Base-by-base conservation (phyloP, 1,140 invertebrate species). In the Mya arenaria region DNA sequence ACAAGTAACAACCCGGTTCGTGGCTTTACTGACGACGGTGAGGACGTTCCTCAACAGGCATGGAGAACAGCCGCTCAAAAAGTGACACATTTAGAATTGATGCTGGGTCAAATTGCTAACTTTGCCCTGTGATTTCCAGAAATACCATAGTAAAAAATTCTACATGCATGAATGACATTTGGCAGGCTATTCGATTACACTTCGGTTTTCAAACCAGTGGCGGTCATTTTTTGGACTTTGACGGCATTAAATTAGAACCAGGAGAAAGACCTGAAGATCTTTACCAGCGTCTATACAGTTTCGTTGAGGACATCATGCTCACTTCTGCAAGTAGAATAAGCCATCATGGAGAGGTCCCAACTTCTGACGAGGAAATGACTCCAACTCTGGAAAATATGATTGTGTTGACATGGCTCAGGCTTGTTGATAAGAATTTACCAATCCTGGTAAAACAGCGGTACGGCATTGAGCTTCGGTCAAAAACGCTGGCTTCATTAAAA, bases 361-460 rank as follows among this genome's bases (percentile, higher is more conserved):
- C 17, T 15, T 66, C 55, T 3, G 85, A 89, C 58, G 82, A 86
- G 41, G 86, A 87, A 52, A 0, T 87, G 13, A 63, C 83, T 0
- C 83, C 85, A 25, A 58, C 83, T 4, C 41, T 86, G 8, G 87
- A 87, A 75, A 86, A 87, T 62, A 30, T 88, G 3, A 37, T 88
- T 15, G 82, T 84, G 0, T 44, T 88, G 8, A 86, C 82, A 10
- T 87, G 87, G 84, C 60, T 88, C 10, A 52, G 73, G 10, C 78
- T 88, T 1, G 74, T 86, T 4, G 74, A 88, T 48, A 44, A 56
- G 41, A 81, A 87, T 2, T 32, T 87, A 15, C 86, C 77, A 1
- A 5, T 39, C 25, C 73, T 87, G 8, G 81, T 88, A 3, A 84
- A 87, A 58, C 87, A 88, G 65, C 41, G 80, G 15, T 86, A 86